Base-by-base conservation (phyloP, 2,113 vertebrate genomes). In the Gambusia holbrooki region DNA sequence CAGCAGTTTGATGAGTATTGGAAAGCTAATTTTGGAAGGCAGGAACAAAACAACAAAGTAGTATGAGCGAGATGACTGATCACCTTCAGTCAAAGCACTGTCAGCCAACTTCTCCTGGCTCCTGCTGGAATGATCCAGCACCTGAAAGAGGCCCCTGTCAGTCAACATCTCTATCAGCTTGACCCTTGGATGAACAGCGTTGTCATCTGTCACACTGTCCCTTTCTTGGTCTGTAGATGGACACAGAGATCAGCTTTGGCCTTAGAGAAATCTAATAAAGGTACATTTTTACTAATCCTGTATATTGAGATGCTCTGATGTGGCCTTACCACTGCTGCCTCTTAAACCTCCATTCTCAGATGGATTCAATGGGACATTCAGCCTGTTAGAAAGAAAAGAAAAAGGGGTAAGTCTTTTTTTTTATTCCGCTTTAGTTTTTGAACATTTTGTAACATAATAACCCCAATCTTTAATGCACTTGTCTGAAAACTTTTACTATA, bases 61-160 rank as follows among this genome's bases (percentile, higher is more conserved):
- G 19, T 15, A 27, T 8, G 68, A 48, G 69, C 45, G 74, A 74
- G 32, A 77, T 48, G 37, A 12, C 29, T 33, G 62, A 58, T 90
- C 65, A 96, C 96, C 94, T 91, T 95, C 93, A 35, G 95, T 90
- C 82, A 95, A 69, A 22, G 94, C 94, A 7, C 65, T 79, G 69
- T 58, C 82, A 66, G 91, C 91, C 32, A 92, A 79, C 29, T 91
- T 93, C 63, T 94, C 94, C 27, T 87, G 88, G 29, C 84, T 71
- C 12, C 86, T 88, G 77, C 91, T 94, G 77, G 88, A 90, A 87
- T 93, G 90, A 71, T 75, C 91, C 29, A 94, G 86, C 73, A 91
- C 79, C 76, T 94, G 51, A 11, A n/a, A 90, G 40, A 95, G 92
- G 76, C 93, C 93, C 72, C 90, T 88, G 3, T 92, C 86, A n/a